These are phyloP conservation scores for Pagetopsis macropterus DNA, from an alignment of 2,797 vertebrate species.

Conservation along the genomic window DNA sequence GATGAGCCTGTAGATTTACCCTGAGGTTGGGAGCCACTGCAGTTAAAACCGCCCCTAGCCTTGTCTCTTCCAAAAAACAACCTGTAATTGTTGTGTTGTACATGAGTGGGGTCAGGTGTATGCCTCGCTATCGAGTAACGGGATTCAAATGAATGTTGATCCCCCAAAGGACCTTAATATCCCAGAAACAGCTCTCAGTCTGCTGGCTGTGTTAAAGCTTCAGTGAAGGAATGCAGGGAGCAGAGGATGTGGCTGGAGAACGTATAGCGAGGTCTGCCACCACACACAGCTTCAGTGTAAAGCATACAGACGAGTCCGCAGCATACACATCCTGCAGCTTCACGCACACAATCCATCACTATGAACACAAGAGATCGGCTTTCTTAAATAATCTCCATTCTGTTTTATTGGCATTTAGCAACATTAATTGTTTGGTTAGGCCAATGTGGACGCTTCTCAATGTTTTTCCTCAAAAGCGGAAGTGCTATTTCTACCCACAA, in stretches of 20 bases:
- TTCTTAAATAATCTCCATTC: slow-evolving; percentile 57
- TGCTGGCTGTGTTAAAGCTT: slow-evolving; percentile 6
- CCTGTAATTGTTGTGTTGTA: not conserved
- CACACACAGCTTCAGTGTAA: slow-evolving; percentile 54
- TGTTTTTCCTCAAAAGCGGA: slow-evolving; percentile 70
- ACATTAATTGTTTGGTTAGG: slow-evolving; percentile 54
- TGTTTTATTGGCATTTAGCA: slow-evolving; percentile 46
- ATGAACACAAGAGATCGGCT: slow-evolving; percentile 44
- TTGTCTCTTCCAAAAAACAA: not conserved
- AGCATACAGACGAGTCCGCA: slow-evolving; percentile 58
- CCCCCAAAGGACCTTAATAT: not conserved
- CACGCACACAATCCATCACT: slow-evolving; percentile 11
- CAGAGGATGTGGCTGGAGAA: slow-evolving; percentile 47
- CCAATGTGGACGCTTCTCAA: slow-evolving; percentile 23
- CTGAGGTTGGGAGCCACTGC: not conserved
- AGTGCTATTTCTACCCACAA: slow-evolving; percentile 69
- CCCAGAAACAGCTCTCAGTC: slow-evolving; percentile 3
- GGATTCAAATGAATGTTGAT: not conserved
- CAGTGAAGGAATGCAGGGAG: slow-evolving; percentile 60
- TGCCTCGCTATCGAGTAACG: not conserved
- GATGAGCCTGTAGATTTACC: not conserved
- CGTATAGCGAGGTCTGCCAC: slow-evolving; percentile 27
- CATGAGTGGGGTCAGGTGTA: not conserved
- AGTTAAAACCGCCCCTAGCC: not conserved
- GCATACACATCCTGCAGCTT: slow-evolving; percentile 71